Percentiles rank a stretch among this genome's conserved stretches.
Evolutionary conservation across 2,113 vertebrate species (phyloP).

Genomic region (Oncorhynchus mykiss): DNA sequence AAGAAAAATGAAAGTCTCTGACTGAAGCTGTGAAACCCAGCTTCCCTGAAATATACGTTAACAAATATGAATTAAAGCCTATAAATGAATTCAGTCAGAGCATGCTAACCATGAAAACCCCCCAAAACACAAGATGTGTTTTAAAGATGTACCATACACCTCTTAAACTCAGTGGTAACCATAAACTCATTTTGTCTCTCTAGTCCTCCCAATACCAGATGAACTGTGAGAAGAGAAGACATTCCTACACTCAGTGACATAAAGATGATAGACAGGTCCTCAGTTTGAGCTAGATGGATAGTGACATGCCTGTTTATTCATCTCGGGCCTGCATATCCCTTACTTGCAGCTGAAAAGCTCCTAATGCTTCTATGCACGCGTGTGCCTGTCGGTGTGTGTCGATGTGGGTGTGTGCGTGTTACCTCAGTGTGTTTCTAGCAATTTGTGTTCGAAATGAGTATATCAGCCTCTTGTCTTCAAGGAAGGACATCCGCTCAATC

Average conservation of each 20-base stretch:
- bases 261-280: conserved; percentile 30
- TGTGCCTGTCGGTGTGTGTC: conserved; percentile 24
- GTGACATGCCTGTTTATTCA: conserved; percentile 73
- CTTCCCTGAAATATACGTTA: conserved; percentile 3
- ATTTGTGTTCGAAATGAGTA: conserved; percentile 66
- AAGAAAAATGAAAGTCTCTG: neutral
- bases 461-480: conserved; percentile 67
- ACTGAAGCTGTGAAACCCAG: neutral
- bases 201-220: conserved; percentile 17
- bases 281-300: conserved; percentile 68
- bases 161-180: conserved; percentile 19
- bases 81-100: neutral
- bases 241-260: conserved; percentile 34
- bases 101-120: neutral
- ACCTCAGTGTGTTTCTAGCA: conserved; percentile 23
- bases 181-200: conserved; percentile 18
- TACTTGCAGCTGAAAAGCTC: conserved; percentile 24
- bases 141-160: neutral
- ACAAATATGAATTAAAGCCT: neutral
- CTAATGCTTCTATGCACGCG: neutral
- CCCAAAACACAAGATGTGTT: neutral
- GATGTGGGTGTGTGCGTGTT: too few species aligned
- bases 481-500: conserved; percentile 67
- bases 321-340: conserved; percentile 57
- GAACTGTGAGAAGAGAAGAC: conserved; percentile 36